These are phyloP conservation scores for Bombyx mori DNA, from an alignment of 1,140 invertebrate genomes.

Conservation along the genomic window DNA sequence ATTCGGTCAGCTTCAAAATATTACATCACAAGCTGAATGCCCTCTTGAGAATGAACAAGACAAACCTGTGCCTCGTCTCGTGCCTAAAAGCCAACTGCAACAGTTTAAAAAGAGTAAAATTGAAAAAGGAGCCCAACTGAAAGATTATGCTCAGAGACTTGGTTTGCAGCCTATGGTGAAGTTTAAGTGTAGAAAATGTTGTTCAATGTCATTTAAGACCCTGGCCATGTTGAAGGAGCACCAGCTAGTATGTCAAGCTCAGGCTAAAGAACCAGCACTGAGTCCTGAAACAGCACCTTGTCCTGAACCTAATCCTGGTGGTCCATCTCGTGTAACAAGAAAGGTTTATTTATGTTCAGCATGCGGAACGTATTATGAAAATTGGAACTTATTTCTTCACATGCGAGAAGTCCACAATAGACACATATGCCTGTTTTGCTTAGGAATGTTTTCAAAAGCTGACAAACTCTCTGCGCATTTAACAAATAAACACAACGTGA, in stretches of 20 bases:
- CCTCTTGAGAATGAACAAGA: slow-evolving; percentile 42
- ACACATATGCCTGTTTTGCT: slow-evolving; percentile 84
- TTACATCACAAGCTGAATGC: slow-evolving; percentile 31
- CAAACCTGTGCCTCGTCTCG: slow-evolving; percentile 58
- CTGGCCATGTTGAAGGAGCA: slow-evolving; percentile 75
- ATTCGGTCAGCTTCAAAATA: slow-evolving; percentile 48
- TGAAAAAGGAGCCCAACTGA: slow-evolving; percentile 56
- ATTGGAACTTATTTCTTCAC: slow-evolving; percentile 86
- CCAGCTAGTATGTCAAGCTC: slow-evolving; percentile 71
- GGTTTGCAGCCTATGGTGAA: slow-evolving; percentile 77
- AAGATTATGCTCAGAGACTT: slow-evolving; percentile 79
- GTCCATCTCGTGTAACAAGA: slow-evolving; percentile 76
- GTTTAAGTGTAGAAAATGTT: slow-evolving; percentile 78
- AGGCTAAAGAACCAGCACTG: slow-evolving; percentile 51
- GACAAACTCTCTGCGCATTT: slow-evolving; percentile 83
- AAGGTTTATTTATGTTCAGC: slow-evolving; percentile 84
- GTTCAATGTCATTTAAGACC: slow-evolving; percentile 73
- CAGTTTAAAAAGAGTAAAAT: slow-evolving; percentile 59
- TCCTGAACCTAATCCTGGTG: slow-evolving; percentile 34
- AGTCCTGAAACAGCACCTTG: slow-evolving; percentile 42
- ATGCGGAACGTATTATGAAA: slow-evolving; percentile 85
- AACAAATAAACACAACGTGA: slow-evolving; percentile 80
- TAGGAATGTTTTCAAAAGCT: slow-evolving; percentile 83
- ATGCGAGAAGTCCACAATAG: slow-evolving; percentile 84
- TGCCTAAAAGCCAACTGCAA: slow-evolving; percentile 58